phyloP scores from a whole-genome alignment of 2,797 vertebrate species.

The Pangasius mekongensis region DNA sequence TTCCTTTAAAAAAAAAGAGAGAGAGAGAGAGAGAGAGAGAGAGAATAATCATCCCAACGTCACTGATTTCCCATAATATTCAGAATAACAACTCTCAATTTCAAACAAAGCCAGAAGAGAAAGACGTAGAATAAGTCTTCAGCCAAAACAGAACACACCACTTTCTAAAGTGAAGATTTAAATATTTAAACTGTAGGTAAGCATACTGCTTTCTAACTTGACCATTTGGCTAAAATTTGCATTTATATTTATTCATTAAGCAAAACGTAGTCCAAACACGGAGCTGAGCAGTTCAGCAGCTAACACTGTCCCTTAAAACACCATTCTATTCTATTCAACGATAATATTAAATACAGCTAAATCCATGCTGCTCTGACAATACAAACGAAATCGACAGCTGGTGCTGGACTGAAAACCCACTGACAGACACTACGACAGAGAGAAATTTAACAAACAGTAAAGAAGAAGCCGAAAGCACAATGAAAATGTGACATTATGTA shows the following conservation, averaged over 20 bases:
- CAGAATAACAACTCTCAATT: neutral
- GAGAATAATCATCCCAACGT: neutral
- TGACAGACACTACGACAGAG: neutral
- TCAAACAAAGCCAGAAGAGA: neutral
- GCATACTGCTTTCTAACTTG: neutral
- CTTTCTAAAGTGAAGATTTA: neutral
- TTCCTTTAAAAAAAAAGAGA: neutral
- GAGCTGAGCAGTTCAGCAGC: neutral
- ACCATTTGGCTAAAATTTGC: neutral
- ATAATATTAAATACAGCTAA: neutral
- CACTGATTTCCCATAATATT: neutral
- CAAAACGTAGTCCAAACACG: neutral
- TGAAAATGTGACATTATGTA: constrained; percentile 45
- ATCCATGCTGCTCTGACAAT: neutral
- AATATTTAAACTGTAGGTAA: neutral
- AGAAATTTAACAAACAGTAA: neutral
- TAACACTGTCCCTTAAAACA: neutral
- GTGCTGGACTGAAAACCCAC: neutral
- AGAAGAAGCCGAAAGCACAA: constrained; percentile 28
- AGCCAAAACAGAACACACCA: neutral
- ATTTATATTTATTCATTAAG: neutral
- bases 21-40: neutral
- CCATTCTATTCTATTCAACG: neutral
- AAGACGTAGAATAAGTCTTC: neutral
- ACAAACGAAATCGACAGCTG: neutral